Evolutionary conservation across 2,113 vertebrate species (phyloP).

Genomic region (Haplotaxodon microlepis): DNA sequence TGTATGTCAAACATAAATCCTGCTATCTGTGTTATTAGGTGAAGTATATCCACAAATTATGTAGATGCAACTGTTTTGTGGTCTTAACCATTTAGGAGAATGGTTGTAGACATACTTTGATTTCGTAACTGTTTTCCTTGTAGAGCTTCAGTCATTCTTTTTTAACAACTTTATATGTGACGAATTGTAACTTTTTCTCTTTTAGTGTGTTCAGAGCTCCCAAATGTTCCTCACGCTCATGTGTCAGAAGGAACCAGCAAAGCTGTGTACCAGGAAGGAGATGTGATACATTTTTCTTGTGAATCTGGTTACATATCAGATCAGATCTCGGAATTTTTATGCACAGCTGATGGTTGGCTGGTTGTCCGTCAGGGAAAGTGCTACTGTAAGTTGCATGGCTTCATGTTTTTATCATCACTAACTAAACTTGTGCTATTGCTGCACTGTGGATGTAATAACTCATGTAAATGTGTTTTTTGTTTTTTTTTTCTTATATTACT

Average conservation of each 20-base stretch:
- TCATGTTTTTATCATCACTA: background rate
- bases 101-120: background rate
- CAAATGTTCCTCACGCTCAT: background rate
- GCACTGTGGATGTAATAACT: background rate
- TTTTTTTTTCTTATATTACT: no score
- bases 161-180: background rate
- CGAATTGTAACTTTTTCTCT: background rate
- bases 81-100: background rate
- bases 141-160: background rate
- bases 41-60: background rate
- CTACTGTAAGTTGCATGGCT: slow-evolving; percentile 1
- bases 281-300: slow-evolving; percentile 11
- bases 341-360: background rate
- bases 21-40: background rate
- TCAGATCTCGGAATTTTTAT: background rate
- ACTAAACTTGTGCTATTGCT: background rate
- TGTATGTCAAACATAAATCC: background rate
- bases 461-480: background rate
- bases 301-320: slow-evolving; percentile 15
- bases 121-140: background rate
- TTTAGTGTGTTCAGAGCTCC: background rate
- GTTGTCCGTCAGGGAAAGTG: background rate
- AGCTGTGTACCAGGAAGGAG: background rate
- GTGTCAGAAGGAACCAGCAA: background rate
- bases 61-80: background rate